Base-by-base conservation (phyloP, 1,140 invertebrate species). In the Drosophila orena region DNA sequence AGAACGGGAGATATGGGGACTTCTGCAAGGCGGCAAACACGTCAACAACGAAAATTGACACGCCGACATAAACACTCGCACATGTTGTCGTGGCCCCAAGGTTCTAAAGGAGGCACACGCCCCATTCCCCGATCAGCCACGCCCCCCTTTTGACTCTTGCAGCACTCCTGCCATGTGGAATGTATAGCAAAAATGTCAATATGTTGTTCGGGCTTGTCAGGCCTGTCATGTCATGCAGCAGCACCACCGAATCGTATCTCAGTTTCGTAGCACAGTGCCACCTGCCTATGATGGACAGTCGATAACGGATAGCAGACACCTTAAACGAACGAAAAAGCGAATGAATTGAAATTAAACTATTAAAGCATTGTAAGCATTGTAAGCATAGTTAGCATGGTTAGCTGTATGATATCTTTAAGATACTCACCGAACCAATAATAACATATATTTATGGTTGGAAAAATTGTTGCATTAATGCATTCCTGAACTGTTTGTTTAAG, bases 171-270 rank as follows among this genome's bases (percentile, higher is more conserved):
- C 64, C 57, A 77, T 58, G 77, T 52, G 75, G 79, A 86, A 89
- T 86, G 84, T 86, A 86, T 86, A 76, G 83, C 83, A 89, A 86
- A 86, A 86, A 89, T 90, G 85, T 88, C 84, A 88, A 90, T 90
- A 88, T 88, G 85, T 84, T 90, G 85, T 90, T 84, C 83, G 71
- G 65, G 85, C 55, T 69, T 88, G 84, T 88, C 84, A 88, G 76
- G 72, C 53, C 85, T 88, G 84, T 88, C 84, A 88, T 88, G 84
- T 88, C 84, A 88, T 65, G 74, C 68, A 78, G 81, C 61, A 43
- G 35, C 65, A 38, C 79, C 37, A 43, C 44, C 64, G 76, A 88
- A 88, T 84, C 84, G 80, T 88, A 81, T 84, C 83, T 86, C 74
- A 88, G 83, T 90, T 89, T 77, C 68, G 49, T n/a, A 20, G n/a